Conservation (phyloP, 2,113 vertebrate genomes). For the Alces alces region DNA sequence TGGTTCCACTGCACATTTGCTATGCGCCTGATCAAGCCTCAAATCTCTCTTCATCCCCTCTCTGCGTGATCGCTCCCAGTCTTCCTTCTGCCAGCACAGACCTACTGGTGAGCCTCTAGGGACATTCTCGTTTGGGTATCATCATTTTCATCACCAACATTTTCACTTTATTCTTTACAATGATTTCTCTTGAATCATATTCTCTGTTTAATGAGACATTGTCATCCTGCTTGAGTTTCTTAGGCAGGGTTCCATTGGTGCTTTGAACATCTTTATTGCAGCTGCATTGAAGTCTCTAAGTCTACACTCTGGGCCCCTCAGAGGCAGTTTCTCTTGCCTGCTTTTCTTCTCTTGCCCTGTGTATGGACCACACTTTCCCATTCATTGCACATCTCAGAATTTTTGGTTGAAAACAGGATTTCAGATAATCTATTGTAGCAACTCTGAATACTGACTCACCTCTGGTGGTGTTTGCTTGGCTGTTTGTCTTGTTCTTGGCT, state of each 20-base stretch:
- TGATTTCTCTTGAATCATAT: neutral
- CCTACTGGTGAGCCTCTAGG: neutral
- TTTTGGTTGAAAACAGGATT: neutral
- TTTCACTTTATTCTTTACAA: neutral
- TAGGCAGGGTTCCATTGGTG: neutral
- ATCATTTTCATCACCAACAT: neutral
- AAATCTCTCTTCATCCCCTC: fast-evolving
- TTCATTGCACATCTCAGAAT: neutral
- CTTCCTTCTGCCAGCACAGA: neutral
- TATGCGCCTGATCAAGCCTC: neutral
- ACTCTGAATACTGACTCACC: neutral
- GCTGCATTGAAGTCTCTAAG: neutral
- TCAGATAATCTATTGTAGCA: neutral
- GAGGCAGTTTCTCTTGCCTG: neutral
- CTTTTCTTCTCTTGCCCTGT: neutral
- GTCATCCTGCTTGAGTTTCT: neutral
- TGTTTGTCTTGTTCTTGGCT: neutral
- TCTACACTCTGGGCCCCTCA: neutral
- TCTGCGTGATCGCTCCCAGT: neutral
- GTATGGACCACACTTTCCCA: neutral
- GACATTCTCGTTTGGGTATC: too few relatives aligned
- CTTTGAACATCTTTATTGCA: neutral
- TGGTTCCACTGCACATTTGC: neutral
- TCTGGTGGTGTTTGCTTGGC: neutral
- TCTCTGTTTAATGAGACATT: neutral